Base-by-base conservation (phyloP, 2,888 invertebrate genomes). In the Melieria crassipennis region DNA sequence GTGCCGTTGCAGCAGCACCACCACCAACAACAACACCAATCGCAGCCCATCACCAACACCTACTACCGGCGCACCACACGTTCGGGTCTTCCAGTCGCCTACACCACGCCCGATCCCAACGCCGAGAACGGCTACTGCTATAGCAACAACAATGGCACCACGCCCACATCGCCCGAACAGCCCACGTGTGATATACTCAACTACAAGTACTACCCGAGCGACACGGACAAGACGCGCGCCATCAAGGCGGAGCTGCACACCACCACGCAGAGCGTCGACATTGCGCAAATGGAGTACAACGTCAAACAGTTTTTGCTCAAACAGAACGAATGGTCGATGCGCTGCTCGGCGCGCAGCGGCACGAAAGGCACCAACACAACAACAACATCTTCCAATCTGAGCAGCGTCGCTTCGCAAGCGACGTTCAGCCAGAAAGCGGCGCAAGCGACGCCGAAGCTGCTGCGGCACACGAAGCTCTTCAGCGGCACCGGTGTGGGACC, bases 231-330 rank as follows among this genome's bases (percentile, higher is more conserved):
- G 74, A 82, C 81, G 68, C 78, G 81, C 58, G 79, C 84, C 55
- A 79, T 82, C 52, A 82, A 84, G 64, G 84, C 84, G 13, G 84
- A 85, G 71, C 75, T 84, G 70, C 85, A 85, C 30, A 82, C 82
- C 30, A 82, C 84, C 66, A 83, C 87, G 5, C 83, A 86, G 66
- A 78, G 89, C 7, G 90, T 90, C 77, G 91, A 91, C 82, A 89
- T 92, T 78, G 91, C 91, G 30, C 90, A 92, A 82, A 92, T 92
- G 92, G 92, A 92, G 82, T 92, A 92, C 81, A 92, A 92, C 82
- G 92, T 92, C n/a, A 92, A 92, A 85, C 91, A 91, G 83, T 92
- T 92, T 84, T 85, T 92, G 78, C 88, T 92, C 82, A 92, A 92
- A 76, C 87, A 87, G 69, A 87, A 87, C 70, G 87, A 87, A 77